Evolutionary conservation across 2,113 vertebrate genomes (phyloP), one percentile per base, ranked within the genome.

Genomic region (Heterochromis multidens): DNA sequence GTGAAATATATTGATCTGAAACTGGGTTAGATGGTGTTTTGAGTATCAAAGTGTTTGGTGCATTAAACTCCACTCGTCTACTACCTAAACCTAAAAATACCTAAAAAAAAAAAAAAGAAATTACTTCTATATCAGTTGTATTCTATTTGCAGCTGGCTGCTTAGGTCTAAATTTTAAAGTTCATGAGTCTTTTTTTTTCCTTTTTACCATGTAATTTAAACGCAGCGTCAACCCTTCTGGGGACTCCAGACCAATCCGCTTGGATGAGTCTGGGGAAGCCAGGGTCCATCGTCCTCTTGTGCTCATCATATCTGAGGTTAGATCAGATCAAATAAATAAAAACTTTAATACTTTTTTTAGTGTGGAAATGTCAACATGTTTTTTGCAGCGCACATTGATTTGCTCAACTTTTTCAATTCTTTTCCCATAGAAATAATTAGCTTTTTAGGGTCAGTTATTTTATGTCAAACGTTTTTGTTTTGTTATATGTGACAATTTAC

Each of bases 261-360:
- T 57, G 16, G 7, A 87, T 93, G 62, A 87, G 57, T 89, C 93
- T 93, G 33, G 95, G 94, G 83, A 93, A 94, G 12, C 89, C 94
- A 2, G 86, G 56, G 59, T 93, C 88, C 85, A 92, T 85, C 33
- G 29, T 52, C 33, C 77, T 79, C 6, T 49, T 89, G 76, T 43
- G 52, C 63, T 96, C 87, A 88, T 95, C 89, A 83, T 89, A 96
- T 87, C 40, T 91, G 86, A 85, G 10, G 74, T 79, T 29, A 59
- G 9, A 79, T 1, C 10, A 6, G 63, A n/a, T 67, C 33, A 67
- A 25, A 82, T 16, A 70, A 21, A 79, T 33, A 5, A 52, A 74
- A 52, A 7, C 43, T 49, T 52, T 29, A 29, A 16, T 49, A 29
- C 9, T 5, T 49, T 49, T 70, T 49, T 74, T 0, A 52, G 25